Base-by-base conservation (phyloP, 2,888 invertebrate genomes). In the Phalangium opilio region DNA sequence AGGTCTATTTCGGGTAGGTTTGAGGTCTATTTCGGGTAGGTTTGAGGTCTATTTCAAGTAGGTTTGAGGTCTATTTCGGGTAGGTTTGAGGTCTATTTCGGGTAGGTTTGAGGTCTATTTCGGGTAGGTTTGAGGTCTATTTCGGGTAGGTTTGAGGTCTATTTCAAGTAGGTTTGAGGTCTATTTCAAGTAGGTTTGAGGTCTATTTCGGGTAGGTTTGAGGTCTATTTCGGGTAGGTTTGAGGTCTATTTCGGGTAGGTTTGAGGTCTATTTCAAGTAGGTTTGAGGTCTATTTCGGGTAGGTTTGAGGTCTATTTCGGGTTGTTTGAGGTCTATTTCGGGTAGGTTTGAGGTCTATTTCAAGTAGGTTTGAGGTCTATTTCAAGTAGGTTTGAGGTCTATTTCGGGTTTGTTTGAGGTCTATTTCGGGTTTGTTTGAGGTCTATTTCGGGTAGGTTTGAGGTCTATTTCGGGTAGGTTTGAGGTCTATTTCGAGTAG, bases 151-250 rank as follows among this genome's bases (percentile, higher is more conserved):
- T 4, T 7, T n/a, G n/a, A n/a, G 3, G 17, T 12, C 93, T 63
- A 89, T 98, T 51, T 91, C 95, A 61, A 96, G 93, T 3, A 99
- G 98, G 98, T 73, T 99, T 10, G 96, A 98, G 74, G 74, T 73
- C n/a, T n/a, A n/a, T n/a, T n/a, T n/a, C n/a, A n/a, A n/a, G n/a
- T 55, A 49, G 51, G 46, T 40, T n/a, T n/a, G n/a, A n/a, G n/a
- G n/a, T n/a, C n/a, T n/a, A 27, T 33, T 40, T 41, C n/a, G n/a
- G n/a, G 4, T 8, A n/a, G 18, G n/a, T 15, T 38, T 3, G 3
- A 17, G 38, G n/a, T 14, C 18, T 42, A n/a, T 15, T 11, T 7
- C 14, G 74, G 74, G 72, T 55, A 49, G 51, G 46, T 40, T n/a
- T n/a, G n/a, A n/a, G n/a, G n/a, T n/a, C n/a, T n/a, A 27, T 33